Conservation (phyloP, 2,113 vertebrate genomes). For the Lasiurus cinereus region DNA sequence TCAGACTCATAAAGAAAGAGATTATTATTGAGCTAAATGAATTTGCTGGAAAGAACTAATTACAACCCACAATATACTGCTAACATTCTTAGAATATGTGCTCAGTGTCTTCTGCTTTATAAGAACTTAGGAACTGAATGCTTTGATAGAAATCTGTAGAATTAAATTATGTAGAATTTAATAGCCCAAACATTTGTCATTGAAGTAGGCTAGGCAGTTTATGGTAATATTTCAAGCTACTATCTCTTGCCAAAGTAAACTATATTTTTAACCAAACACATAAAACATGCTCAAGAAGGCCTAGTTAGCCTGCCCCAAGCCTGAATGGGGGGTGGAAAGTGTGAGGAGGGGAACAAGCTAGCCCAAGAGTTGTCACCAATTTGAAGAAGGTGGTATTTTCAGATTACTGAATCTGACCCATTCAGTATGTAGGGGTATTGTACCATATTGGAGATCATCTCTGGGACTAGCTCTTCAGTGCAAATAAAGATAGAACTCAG, state of each 20-base stretch:
- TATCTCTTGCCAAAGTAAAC: conserved; percentile 26
- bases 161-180: background rate
- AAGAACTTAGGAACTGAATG: conserved; percentile 33
- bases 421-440: background rate
- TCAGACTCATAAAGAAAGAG: background rate
- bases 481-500: conserved; percentile 55
- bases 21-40: background rate
- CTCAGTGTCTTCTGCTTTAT: conserved; percentile 17
- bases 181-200: background rate
- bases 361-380: background rate
- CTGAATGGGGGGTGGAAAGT: background rate
- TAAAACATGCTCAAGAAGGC: background rate
- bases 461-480: background rate
- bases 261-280: conserved; percentile 10
- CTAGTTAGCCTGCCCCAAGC: background rate
- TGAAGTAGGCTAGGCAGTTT: background rate
- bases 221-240: background rate
- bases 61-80: background rate
- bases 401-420: background rate
- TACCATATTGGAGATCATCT: background rate
- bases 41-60: background rate
- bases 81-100: background rate
- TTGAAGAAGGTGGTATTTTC: conserved; percentile 39
- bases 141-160: conserved; percentile 14
- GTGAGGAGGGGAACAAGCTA: background rate